Base-by-base conservation (phyloP, 2,888 invertebrate species). In the Erpobdella octoculata region DNA sequence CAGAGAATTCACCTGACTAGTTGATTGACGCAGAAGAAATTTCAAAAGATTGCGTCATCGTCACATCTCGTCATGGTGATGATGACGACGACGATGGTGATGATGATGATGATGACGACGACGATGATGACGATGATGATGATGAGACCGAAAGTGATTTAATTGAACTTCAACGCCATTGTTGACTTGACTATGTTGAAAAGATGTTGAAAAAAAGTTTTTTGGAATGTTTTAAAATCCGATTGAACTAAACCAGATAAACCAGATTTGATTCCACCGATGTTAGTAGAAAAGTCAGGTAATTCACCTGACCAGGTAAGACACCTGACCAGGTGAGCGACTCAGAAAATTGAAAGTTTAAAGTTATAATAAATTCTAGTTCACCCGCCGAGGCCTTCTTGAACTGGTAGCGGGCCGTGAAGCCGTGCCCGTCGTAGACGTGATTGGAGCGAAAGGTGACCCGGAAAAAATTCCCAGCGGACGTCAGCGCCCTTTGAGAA, bases 381-480 rank as follows among this genome's bases (percentile, higher is more conserved):
- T 2, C 33, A 62, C 62, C 35, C 28, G 21, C 53, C 21, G 53
- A 6, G 21, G 21, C 5, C n/a, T 67, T 67, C 46, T 46, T 67
- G 46, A 67, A 67, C 41, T 67, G 67, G 25, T 67, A 67, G 25
- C n/a, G 9, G 46, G 67, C 67, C 31, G 21, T 46, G 67, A 67
- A 67, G 6, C 67, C 67, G 25, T 41, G 67, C 3, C 67, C 67
- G 46, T 67, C 67, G 33, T 46, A 67, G 3, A 67, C 67, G 67
- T 67, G 41, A n/a, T 67, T 67, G 8, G 67, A 67, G n/a, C 9
- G 37, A 33, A 67, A 67, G 46, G 31, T 38, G 25, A 67, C 5
- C 15, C 41, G 25, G 8, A 67, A 41, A 41, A 38, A 46, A 9
- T 67, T 37, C 18, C 46, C 46, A 31, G 38, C 31, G 21, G 67